Percentiles rank a stretch among this genome's conserved stretches.
phyloP scores from a whole-genome alignment of 2,797 vertebrate species.

The Poecilia picta region DNA sequence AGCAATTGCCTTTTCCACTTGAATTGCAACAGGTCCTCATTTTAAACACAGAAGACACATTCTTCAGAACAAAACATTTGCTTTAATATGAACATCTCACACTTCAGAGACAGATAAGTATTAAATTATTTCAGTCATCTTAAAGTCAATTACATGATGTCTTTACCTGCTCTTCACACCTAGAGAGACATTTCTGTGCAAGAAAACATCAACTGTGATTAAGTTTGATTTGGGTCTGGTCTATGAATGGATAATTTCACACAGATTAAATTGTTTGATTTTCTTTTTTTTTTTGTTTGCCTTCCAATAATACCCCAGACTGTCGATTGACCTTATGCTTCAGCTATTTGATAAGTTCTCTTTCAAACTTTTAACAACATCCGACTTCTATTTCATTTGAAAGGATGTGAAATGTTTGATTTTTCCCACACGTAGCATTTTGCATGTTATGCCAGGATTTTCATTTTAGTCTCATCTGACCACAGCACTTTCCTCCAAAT shows the following conservation, averaged over 20 bases:
- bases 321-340: not conserved
- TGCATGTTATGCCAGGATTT: not conserved
- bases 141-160: not conserved
- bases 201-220: not conserved
- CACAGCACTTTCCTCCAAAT: not conserved
- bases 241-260: not conserved
- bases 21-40: not conserved
- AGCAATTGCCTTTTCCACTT: not conserved
- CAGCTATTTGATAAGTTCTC: not conserved
- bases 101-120: not conserved
- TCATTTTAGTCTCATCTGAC: not conserved
- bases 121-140: not conserved
- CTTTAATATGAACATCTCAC: not conserved
- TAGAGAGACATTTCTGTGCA: not conserved
- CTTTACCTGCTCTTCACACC: not conserved
- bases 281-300: not conserved
- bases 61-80: not conserved
- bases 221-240: not conserved
- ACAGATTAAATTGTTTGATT: not conserved
- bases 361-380: not conserved
- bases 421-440: not conserved
- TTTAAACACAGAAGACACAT: not conserved
- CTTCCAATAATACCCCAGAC: not conserved
- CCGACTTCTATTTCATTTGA: not conserved
- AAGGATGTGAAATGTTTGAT: not conserved